Conservation (phyloP, 2,797 vertebrate genomes). For the Peromyscus melanophrys region DNA sequence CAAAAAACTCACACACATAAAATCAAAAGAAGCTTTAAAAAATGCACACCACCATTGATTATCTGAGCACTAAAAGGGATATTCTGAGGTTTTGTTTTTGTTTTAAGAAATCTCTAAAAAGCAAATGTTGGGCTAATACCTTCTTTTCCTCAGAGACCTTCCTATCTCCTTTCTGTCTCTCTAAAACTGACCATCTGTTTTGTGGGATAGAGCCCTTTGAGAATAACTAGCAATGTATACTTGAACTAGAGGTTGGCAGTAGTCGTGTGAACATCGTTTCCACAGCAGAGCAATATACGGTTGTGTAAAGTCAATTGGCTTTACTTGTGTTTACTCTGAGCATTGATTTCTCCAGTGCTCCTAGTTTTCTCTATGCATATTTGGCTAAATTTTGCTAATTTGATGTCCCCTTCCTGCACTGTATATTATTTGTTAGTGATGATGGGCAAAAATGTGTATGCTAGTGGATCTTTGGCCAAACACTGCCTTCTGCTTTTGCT, state of each 20-base stretch:
- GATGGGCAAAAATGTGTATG: constrained; percentile 38
- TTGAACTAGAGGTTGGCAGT: constrained; percentile 47
- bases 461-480: constrained; percentile 67
- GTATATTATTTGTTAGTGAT: constrained; percentile 43
- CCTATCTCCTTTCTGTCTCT: constrained; percentile 57
- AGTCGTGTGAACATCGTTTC: constrained; percentile 53
- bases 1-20: not conserved
- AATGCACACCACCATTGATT: not conserved
- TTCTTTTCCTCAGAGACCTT: constrained; percentile 25
- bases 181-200: constrained; percentile 3
- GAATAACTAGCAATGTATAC: constrained; percentile 25
- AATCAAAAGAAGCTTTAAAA: not conserved
- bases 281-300: not conserved
- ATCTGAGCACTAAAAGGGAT: not conserved
- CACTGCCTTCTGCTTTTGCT: constrained; percentile 58
- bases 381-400: constrained; percentile 65
- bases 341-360: constrained; percentile 55
- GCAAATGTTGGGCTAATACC: constrained; percentile 63
- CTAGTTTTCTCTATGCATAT: constrained; percentile 52
- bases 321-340: constrained; percentile 71
- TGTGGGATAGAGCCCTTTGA: constrained; percentile 60
- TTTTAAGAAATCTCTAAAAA: constrained; percentile 58
- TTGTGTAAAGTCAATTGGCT: constrained; percentile 55
- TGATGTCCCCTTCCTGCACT: constrained; percentile 23
- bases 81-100: not conserved